A percentile compares a stretch with the other conserved stretches of the same genome.
Conservation (phyloP, 2,113 vertebrate species). For the zebrafish (Danio rerio) region GRCz12tu NC_133184.1:32630501-32631000, state of each 20-base stretch:
- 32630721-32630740: constrained; percentile 77
- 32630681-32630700: constrained; percentile 57
- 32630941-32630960: constrained; percentile 17
- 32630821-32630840: no score
- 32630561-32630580: constrained; percentile 92
- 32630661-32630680: constrained; percentile 48
- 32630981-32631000: constrained; percentile 72
- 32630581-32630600: constrained; percentile 85
- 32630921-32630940: constrained; percentile 28
- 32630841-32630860: neutral
- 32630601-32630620: constrained; percentile 88
- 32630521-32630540: constrained; percentile 81
- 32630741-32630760: constrained; percentile 70
- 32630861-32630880: neutral
- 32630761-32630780: constrained; percentile 9
- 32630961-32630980: constrained; percentile 76
- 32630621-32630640: constrained; percentile 87
- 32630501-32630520: constrained; percentile 97
- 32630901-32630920: constrained; percentile 16
- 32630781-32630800: constrained; percentile 4
- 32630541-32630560: constrained; percentile 86
- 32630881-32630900: constrained; percentile 6
- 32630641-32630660: constrained; percentile 76
- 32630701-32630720: constrained; percentile 77
- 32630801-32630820: neutral